Conservation (phyloP, 2,113 vertebrate genomes). For the Columbina picui region DNA sequence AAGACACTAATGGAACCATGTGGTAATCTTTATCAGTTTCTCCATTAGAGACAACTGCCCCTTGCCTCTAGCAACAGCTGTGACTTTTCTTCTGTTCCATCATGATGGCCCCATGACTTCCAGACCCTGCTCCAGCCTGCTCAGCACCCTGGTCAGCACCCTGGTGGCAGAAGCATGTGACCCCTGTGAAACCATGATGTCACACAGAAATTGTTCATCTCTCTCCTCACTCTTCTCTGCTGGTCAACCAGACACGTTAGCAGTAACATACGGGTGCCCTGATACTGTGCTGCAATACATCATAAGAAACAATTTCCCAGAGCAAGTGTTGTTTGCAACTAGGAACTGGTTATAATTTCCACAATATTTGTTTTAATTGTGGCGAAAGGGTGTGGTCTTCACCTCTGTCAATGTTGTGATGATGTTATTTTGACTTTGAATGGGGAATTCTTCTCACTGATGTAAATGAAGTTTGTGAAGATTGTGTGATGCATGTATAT, state of each 20-base stretch:
- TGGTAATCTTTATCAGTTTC: neutral
- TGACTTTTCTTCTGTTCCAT: too few species aligned
- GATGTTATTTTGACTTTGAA: neutral
- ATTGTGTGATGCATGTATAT: neutral
- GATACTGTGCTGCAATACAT: too few species aligned
- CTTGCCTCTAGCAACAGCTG: neutral
- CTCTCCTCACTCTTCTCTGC: neutral
- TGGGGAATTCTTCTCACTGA: neutral
- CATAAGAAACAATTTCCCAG: fast-evolving
- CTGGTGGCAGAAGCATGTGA: fast-evolving
- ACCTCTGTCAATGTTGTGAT: neutral
- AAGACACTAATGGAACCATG: neutral
- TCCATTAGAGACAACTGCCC: neutral
- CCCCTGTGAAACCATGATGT: fast-evolving
- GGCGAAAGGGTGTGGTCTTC: neutral
- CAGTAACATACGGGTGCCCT: fast-evolving
- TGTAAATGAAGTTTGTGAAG: neutral
- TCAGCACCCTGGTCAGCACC: neutral
- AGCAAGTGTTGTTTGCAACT: neutral
- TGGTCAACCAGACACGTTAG: too few species aligned
- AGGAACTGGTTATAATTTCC: neutral
- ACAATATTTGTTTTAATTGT: neutral
- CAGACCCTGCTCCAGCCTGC: fast-evolving
- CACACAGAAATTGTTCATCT: fast-evolving
- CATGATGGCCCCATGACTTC: fast-evolving